These are phyloP conservation scores for Antheraea assamensis DNA, from an alignment of 2,888 invertebrate genomes.

Conservation along the genomic window DNA sequence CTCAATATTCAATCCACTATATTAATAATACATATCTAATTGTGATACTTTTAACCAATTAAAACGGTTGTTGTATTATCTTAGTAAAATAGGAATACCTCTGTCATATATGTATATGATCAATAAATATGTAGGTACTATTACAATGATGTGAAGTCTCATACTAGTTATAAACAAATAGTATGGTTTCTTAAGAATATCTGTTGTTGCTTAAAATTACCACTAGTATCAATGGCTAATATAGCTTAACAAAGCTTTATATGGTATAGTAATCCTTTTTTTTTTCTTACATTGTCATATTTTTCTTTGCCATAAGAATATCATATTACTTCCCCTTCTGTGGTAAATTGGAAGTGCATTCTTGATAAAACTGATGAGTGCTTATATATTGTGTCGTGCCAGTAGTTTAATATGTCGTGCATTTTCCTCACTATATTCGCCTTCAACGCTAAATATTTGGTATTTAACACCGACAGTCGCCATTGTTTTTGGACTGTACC, in stretches of 20 bases:
- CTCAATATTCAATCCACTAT: too few relatives aligned
- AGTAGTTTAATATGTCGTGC: not conserved
- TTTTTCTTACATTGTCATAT: not conserved
- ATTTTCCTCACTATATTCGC: not conserved
- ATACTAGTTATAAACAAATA: not conserved
- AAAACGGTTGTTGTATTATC: too few relatives aligned
- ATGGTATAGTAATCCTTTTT: not conserved
- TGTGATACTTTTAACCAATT: too few relatives aligned
- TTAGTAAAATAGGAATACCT: too few relatives aligned
- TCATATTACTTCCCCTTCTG: not conserved
- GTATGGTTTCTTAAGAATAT: not conserved
- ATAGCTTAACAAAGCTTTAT: too few relatives aligned
- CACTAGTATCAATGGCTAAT: not conserved
- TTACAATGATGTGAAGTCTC: not conserved
- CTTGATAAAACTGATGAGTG: not conserved
- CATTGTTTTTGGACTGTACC: too few relatives aligned
- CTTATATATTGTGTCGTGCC: not conserved
- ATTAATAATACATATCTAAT: too few relatives aligned
- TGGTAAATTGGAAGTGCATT: not conserved
- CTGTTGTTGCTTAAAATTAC: not conserved
- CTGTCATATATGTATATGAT: too few relatives aligned
- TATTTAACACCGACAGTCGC: too few relatives aligned
- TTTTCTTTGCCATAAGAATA: not conserved
- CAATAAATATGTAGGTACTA: not conserved
- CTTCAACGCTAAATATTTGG: not conserved